Evolutionary conservation across 2,797 vertebrate species (phyloP).

Genomic region (Chrysocyon brachyurus): DNA sequence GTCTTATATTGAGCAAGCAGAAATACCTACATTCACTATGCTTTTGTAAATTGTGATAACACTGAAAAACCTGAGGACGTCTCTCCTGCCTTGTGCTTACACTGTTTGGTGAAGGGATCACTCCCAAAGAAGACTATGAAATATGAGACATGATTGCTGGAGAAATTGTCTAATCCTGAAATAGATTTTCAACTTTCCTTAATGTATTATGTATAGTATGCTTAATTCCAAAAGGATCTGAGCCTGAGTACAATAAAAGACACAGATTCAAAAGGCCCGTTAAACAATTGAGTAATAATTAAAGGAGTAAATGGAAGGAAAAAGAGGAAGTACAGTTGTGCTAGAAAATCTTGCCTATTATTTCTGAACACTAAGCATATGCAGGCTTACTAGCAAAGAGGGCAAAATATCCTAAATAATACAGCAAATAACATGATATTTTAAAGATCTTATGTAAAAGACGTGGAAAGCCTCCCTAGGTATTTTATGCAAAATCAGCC

Average conservation of each 20-base stretch:
- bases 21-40: background rate
- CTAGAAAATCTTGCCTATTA: background rate
- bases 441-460: background rate
- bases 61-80: background rate
- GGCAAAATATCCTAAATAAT: background rate
- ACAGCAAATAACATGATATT: background rate
- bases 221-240: background rate
- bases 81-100: background rate
- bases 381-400: background rate
- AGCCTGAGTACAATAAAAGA: background rate
- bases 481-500: background rate
- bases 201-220: conserved; percentile 32
- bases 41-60: background rate
- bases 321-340: background rate
- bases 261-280: background rate
- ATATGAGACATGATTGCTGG: background rate
- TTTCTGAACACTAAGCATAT: background rate
- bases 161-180: background rate
- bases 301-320: background rate
- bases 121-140: background rate
- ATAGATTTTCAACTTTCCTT: background rate
- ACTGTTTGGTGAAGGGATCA: background rate
- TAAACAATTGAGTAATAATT: conserved; percentile 2
- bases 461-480: background rate
- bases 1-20: background rate